These are phyloP conservation scores for Penaeus indicus DNA, from an alignment of 1,140 invertebrate species.

Conservation along the genomic window DNA sequence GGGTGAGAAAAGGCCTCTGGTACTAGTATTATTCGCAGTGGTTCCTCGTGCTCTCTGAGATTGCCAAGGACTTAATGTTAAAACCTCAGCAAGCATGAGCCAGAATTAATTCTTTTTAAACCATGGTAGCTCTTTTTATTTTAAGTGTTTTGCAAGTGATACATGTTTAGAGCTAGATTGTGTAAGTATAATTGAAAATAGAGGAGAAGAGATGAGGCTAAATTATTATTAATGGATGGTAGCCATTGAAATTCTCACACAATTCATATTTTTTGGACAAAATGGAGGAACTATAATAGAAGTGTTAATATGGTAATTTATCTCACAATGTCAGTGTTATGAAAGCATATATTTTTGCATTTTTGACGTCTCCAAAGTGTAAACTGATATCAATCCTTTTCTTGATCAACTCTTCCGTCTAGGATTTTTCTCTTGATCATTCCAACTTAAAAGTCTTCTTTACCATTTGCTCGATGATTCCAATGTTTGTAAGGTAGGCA, in stretches of 20 bases:
- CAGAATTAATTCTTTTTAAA: slow-evolving; percentile 62
- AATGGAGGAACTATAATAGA: slow-evolving; percentile 63
- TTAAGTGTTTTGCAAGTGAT: slow-evolving; percentile 65
- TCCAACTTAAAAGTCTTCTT: slow-evolving; percentile 62
- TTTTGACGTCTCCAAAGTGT: slow-evolving; percentile 64
- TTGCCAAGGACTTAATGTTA: slow-evolving; percentile 60
- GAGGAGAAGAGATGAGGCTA: slow-evolving; percentile 61
- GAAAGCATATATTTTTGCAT: slow-evolving; percentile 67
- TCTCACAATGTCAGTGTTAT: slow-evolving; percentile 64
- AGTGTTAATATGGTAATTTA: slow-evolving; percentile 60
- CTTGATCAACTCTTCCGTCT: slow-evolving; percentile 55
- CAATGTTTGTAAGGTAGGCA: slow-evolving; percentile 63
- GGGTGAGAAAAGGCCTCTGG: slow-evolving; percentile 60
- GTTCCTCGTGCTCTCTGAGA: slow-evolving; percentile 64
- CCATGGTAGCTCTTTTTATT: slow-evolving; percentile 57
- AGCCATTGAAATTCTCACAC: slow-evolving; percentile 58
- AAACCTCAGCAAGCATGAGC: slow-evolving; percentile 64
- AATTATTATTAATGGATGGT: slow-evolving; percentile 59
- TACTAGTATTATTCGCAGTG: slow-evolving; percentile 58
- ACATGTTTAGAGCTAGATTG: slow-evolving; percentile 63
- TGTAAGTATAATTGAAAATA: slow-evolving; percentile 63
- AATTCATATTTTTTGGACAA: slow-evolving; percentile 60
- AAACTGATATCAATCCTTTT: slow-evolving; percentile 62
- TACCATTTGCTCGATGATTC: slow-evolving; percentile 61
- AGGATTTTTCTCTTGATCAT: slow-evolving; percentile 62